Evolutionary conservation across 2,888 invertebrate genomes (phyloP), one percentile per base, ranked within the genome.

Genomic region (Tribolium freemani): DNA sequence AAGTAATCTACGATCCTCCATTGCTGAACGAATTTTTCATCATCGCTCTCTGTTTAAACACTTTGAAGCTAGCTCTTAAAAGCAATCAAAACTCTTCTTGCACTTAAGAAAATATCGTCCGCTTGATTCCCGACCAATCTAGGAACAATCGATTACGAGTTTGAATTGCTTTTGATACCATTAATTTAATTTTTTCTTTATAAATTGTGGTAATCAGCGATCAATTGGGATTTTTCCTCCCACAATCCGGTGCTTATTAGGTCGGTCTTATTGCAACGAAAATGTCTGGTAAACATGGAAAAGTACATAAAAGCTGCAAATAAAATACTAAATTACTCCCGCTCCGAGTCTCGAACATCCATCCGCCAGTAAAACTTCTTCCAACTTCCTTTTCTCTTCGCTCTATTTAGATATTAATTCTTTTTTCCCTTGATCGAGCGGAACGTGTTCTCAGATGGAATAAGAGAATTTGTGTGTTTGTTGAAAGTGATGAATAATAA

Each of bases 261-360:
- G 21, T 21, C 16, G 16, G n/a, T 9, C 21, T 51, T 51, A 51
- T 51, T 51, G 21, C 51, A 51, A 51, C 51, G 51, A 21, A 51
- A 51, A 51, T 51, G 51, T 13, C 8, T 51, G 51, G 51, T 51
- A 51, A 51, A 51, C 51, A 51, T 21, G 51, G 51, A 51, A 51
- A 51, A 51, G 51, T 51, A 51, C 51, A 51, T 51, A 38, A 51
- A 51, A 51, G 51, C 51, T 13, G 9, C 5, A 20, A 51, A 51
- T 51, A 51, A 51, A 51, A 51, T 51, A 9, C 16, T 51, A 51
- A 51, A 51, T 51, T 16, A 51, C 51, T 51, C 38, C 51, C 21
- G 13, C 50, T 9, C 51, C 21, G 51, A 20, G 51, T 21, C 51
- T 20, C 20, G 21, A 51, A 20, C 51, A 51, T 51, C 11, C n/a